Base-by-base conservation (phyloP, 1,140 invertebrate species). In the Drosophila mojavensis region DNA sequence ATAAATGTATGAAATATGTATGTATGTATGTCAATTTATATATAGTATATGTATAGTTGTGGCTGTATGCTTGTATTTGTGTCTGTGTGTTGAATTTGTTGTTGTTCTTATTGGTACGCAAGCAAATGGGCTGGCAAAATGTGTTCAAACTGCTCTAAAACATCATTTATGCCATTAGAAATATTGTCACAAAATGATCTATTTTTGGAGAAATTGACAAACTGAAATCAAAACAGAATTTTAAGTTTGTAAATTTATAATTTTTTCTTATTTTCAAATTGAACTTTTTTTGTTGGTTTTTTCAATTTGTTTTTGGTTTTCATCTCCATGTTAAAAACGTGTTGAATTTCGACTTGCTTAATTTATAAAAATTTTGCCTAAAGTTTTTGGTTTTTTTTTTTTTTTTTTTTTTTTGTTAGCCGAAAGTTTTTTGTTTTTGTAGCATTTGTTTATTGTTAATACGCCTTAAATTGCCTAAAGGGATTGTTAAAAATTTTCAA, bases 401-500 rank as follows among this genome's bases (percentile, higher is more conserved):
- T n/a, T n/a, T n/a, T 20, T 20, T 43, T 61, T 48, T 61, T 58
- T 67, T 48, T 47, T 47, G 70, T 76, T 83, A 66, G 83, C 82
- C 79, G 88, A 86, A 86, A 79, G 83, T 89, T 71, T 81, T 68
- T 39, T 39, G 36, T 10, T 81, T 39, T 81, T 66, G 75, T 70
- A 68, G 70, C 56, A 72, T 77, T 77, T 70, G 79, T 84, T 91
- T 91, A 91, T 91, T 91, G 90, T 91, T 91, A 91, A 91, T 91
- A 67, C 76, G 90, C 90, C 90, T 91, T 89, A 91, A 91, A 91
- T 91, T 91, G 89, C 86, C 90, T 91, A 91, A 91, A 91, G 48
- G 81, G 80, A 39, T 50, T 70, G 75, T 82, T 61, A 26, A 26
- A 43, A 61, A 65, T 71, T 73, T 64, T 75, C 41, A 81, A 72